Evolutionary conservation across 2,888 invertebrate genomes (phyloP), one percentile per base, ranked within the genome.

Genomic region (Yponomeuta evonymella): DNA sequence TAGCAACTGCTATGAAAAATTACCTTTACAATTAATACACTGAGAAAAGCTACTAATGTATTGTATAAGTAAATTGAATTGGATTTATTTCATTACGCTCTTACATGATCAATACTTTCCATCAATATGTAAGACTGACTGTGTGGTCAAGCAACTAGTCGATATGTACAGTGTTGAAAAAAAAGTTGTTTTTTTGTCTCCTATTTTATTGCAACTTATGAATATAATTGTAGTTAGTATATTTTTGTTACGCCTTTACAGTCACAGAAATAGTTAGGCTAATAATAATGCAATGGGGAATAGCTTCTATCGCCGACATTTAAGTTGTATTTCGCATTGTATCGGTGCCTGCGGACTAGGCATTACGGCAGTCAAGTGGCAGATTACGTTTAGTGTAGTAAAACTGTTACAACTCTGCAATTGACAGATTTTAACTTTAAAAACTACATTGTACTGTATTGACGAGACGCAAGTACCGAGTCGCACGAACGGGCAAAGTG

Each of bases 171-270:
- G 65, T 70, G 70, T 70, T 70, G 65, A 70, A 12, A 23, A 48
- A 23, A 48, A 58, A 64, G 65, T 65, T 68, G 68, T 68, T 68
- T 68, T 23, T 15, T 81, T 88, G 85, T 87, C 80, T 62, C 74
- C 79, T 78, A 69, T 64, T 65, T 69, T 64, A 69, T 71, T 69
- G 79, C 79, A 78, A 80, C 77, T 58, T 58, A 58, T 58, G 51
- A 58, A 58, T 58, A 81, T 88, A 87, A 86, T 82, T 87, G 84
- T 63, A 70, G 62, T 64, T 70, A 84, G 81, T 87, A 86, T 89
- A 88, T 88, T 88, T 87, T 88, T 88, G 86, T 89, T 89, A 87
- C 81, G 83, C 82, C 80, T 85, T 83, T 85, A 85, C 83, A 82
- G 79, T 58, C 51, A 58, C 12, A 15, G 51, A 58, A 58, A 58